Conservation (phyloP, 2,797 vertebrate species). For the Adelosebastes latens region DNA sequence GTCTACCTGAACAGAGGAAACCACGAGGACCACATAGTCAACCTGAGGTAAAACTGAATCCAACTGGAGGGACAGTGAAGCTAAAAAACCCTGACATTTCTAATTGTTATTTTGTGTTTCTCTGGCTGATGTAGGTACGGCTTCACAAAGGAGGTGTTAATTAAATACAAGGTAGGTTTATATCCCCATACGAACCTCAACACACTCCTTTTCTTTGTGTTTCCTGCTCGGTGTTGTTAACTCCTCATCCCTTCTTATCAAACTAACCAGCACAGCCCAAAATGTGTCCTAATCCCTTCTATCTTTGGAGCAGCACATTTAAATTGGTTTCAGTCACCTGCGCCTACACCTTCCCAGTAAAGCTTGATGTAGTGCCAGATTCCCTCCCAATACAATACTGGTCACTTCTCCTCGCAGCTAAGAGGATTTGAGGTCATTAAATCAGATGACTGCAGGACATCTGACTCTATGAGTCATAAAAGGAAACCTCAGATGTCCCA, state of each 20-base stretch:
- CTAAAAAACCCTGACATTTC: not conserved
- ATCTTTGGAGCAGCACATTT: slow-evolving; percentile 12
- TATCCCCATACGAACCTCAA: not conserved
- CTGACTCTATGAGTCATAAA: slow-evolving; percentile 14
- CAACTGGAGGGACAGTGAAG: not conserved
- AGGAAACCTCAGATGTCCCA: not conserved
- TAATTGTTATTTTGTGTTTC: slow-evolving; percentile 10
- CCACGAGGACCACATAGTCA: slow-evolving; percentile 95
- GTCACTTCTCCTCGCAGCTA: slow-evolving; percentile 30
- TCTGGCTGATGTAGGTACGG: slow-evolving; percentile 87
- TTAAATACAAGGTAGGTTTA: slow-evolving; percentile 91
- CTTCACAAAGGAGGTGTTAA: slow-evolving; percentile 94
- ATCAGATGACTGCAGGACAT: slow-evolving; percentile 20
- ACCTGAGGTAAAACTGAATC: slow-evolving; percentile 84
- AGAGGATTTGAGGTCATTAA: slow-evolving; percentile 66
- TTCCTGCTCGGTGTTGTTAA: slow-evolving; percentile 4
- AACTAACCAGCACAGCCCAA: not conserved
- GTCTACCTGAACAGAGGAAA: slow-evolving; percentile 95
- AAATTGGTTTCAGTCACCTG: not conserved
- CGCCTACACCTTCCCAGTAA: not conserved
- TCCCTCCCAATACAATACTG: slow-evolving; percentile 2
- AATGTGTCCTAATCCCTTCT: not conserved
- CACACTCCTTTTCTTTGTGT: not conserved
- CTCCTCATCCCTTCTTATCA: not conserved
- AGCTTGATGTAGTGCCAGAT: not conserved